Evolutionary conservation across 2,888 invertebrate genomes (phyloP).

Genomic region (Trichopria drosophilae): DNA sequence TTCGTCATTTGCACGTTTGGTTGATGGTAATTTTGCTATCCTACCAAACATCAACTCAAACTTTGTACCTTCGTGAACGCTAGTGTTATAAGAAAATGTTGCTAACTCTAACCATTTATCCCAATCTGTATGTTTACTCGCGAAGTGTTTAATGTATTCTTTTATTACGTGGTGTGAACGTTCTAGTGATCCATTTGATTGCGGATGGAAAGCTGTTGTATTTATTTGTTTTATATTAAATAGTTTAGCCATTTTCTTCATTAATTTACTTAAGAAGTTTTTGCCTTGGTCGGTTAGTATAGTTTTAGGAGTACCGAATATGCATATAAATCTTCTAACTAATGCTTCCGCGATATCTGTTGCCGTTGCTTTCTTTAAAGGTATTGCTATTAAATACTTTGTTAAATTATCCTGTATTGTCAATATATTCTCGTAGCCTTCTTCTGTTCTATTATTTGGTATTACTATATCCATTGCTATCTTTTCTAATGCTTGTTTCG

Average conservation of each 20-base stretch:
- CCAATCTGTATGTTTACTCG: conserved; percentile 19
- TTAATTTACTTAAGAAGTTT: conserved; percentile 4
- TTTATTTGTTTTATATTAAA: conserved; percentile 4
- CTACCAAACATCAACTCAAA: conserved; percentile 31
- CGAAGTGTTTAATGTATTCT: conserved; percentile 32
- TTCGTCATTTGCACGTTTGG: background rate
- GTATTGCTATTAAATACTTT: conserved; percentile 10
- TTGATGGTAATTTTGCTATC: conserved; percentile 25
- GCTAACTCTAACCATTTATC: conserved; percentile 27
- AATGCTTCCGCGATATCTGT: conserved; percentile 4
- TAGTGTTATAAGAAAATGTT: conserved; percentile 29
- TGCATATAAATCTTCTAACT: background rate
- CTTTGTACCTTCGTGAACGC: conserved; percentile 24
- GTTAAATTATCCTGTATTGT: conserved; percentile 5
- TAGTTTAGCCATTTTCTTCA: background rate
- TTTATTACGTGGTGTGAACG: conserved; percentile 30
- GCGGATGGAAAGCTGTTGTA: conserved; percentile 18
- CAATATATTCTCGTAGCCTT: background rate
- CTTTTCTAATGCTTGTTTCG: no score
- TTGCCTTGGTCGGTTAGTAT: conserved; percentile 6
- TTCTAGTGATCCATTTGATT: conserved; percentile 24
- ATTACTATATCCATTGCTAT: no score
- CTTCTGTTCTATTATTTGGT: no score
- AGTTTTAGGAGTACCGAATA: conserved; percentile 5
- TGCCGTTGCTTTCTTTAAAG: background rate